A percentile compares a stretch with the other conserved stretches of the same genome.
These are phyloP conservation scores for Protaetia brevitarsis DNA, from an alignment of 1,140 invertebrate species.

Conservation along the genomic window DNA sequence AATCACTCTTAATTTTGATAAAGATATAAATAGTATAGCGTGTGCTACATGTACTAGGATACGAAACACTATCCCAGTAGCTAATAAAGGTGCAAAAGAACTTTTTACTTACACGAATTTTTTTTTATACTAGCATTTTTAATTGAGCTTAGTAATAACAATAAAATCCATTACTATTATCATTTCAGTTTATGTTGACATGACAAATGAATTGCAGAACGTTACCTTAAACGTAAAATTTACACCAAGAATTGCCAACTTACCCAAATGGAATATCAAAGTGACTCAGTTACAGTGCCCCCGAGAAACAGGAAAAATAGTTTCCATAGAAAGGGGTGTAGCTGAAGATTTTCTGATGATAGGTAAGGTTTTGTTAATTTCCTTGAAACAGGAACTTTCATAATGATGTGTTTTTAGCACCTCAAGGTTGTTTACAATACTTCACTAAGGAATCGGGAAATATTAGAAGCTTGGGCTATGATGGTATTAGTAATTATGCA, in stretches of 20 bases:
- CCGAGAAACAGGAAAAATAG: not conserved
- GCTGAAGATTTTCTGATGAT: slow-evolving; percentile 1
- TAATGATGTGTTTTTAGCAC: not conserved
- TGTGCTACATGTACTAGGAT: too few species aligned
- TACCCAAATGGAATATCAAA: slow-evolving; percentile 1
- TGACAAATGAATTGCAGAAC: not conserved
- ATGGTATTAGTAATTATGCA: not conserved
- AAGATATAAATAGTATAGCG: too few species aligned
- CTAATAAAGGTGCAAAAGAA: too few species aligned
- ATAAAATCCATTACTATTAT: not conserved
- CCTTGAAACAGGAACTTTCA: not conserved
- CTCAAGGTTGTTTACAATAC: not conserved
- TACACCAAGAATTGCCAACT: not conserved
- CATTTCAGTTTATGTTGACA: not conserved
- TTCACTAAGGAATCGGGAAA: not conserved
- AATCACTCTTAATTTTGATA: too few species aligned
- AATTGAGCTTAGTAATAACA: not conserved
- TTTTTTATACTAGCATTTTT: too few species aligned
- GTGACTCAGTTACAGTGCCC: not conserved
- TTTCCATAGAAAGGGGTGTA: not conserved
- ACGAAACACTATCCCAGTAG: too few species aligned
- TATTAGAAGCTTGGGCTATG: not conserved
- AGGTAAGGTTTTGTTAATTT: not conserved
- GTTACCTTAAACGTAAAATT: not conserved
- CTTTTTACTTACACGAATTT: too few species aligned